Percentiles rank a stretch among this genome's conserved stretches.
These are phyloP conservation scores for Pseudorectes ferrugineus DNA, from an alignment of 2,113 vertebrate species.

Conservation along the genomic window DNA sequence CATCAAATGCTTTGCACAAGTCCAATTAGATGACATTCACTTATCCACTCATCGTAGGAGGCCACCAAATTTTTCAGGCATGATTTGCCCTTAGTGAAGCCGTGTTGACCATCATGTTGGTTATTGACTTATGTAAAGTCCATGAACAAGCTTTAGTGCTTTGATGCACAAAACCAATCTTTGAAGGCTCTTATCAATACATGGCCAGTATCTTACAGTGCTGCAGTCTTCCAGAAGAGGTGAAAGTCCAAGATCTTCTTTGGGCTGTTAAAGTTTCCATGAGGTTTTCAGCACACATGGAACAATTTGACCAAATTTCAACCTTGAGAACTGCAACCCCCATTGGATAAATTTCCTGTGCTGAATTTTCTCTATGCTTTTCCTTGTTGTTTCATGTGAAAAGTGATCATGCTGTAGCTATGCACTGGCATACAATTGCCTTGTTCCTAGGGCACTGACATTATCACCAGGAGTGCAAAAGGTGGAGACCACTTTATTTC, in stretches of 20 bases:
- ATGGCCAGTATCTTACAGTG: background rate
- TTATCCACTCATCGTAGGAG: rapidly evolving
- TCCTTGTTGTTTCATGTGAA: background rate
- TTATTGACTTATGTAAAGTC: background rate
- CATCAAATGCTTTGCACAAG: background rate
- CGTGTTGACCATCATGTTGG: background rate
- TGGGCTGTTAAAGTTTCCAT: background rate
- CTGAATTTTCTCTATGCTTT: background rate
- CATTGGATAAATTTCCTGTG: background rate
- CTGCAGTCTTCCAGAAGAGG: background rate
- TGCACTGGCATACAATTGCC: background rate
- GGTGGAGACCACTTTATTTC: background rate
- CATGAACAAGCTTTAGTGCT: background rate
- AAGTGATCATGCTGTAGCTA: background rate
- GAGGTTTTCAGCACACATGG: background rate
- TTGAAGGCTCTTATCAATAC: background rate
- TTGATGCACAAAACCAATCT: background rate
- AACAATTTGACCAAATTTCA: background rate
- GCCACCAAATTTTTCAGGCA: background rate
- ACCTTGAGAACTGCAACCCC: background rate
- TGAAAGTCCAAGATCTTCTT: background rate
- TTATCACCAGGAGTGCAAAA: background rate
- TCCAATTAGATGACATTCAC: background rate
- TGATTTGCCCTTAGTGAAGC: background rate
- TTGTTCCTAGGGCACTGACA: background rate